These are phyloP conservation scores for Bagarius yarrelli DNA, from an alignment of 2,113 vertebrate genomes.

Conservation along the genomic window DNA sequence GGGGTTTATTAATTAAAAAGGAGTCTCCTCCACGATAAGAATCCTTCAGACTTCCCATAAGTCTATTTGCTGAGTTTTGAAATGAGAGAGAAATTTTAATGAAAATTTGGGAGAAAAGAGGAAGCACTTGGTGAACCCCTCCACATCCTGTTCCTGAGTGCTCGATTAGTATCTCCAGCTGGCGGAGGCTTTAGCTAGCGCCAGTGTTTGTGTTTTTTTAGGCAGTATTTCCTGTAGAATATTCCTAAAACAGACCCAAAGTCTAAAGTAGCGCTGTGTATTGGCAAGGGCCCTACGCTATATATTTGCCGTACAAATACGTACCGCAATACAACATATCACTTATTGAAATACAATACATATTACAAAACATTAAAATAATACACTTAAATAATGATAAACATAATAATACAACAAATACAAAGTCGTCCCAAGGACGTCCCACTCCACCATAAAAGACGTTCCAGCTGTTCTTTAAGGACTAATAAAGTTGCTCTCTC, in stretches of 20 bases:
- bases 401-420: too few relatives aligned
- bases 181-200: slow-evolving; percentile 28
- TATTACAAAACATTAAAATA: too few relatives aligned
- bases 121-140: slow-evolving; percentile 55
- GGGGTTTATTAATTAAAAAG: slow-evolving; percentile 58
- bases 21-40: slow-evolving; percentile 53
- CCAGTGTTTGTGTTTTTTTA: slow-evolving; percentile 6
- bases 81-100: slow-evolving; percentile 48
- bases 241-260: slow-evolving; percentile 19
- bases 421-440: too few relatives aligned
- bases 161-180: slow-evolving; percentile 55
- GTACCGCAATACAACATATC: too few relatives aligned
- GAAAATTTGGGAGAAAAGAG: slow-evolving; percentile 51
- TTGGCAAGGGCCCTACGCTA: too few relatives aligned
- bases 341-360: too few relatives aligned
- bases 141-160: slow-evolving; percentile 52
- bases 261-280: too few relatives aligned
- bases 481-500: too few relatives aligned
- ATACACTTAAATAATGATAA: too few relatives aligned
- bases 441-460: too few relatives aligned
- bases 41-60: slow-evolving; percentile 44
- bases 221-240: neutral
- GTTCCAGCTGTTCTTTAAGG: too few relatives aligned
- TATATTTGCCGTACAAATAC: too few relatives aligned
- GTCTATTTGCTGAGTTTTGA: slow-evolving; percentile 52